Evolutionary conservation across 2,113 vertebrate genomes (phyloP).

Genomic region (Aldabrachelys gigantea): DNA sequence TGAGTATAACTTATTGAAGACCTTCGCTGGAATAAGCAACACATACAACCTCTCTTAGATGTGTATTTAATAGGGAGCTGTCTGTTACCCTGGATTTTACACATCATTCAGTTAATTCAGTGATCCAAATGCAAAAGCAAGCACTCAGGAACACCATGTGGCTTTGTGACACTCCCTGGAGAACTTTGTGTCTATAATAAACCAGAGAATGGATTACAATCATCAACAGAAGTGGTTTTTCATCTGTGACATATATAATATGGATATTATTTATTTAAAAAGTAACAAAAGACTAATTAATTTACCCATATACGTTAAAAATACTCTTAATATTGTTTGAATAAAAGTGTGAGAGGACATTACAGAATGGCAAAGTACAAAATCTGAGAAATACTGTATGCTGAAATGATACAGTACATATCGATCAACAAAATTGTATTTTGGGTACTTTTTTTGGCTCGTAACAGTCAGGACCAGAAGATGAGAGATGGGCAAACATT

Average conservation of each 20-base stretch:
- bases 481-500: background rate
- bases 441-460: slow-evolving; percentile 5
- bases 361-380: background rate
- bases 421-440: slow-evolving; percentile 8
- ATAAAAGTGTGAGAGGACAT: background rate
- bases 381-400: background rate
- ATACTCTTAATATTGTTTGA: background rate
- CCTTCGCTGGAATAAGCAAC: slow-evolving; percentile 61
- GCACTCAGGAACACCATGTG: slow-evolving; percentile 71
- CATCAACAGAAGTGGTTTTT: slow-evolving; percentile 28
- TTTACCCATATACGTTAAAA: background rate
- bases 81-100: slow-evolving; percentile 78
- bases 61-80: slow-evolving; percentile 77
- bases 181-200: slow-evolving; percentile 71
- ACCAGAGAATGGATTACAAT: slow-evolving; percentile 75
- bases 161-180: slow-evolving; percentile 80
- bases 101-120: slow-evolving; percentile 80
- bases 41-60: slow-evolving; percentile 62
- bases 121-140: slow-evolving; percentile 79
- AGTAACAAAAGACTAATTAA: slow-evolving; percentile 6
- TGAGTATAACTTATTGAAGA: slow-evolving; percentile 59
- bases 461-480: background rate
- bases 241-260: background rate
- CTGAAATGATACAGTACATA: background rate
- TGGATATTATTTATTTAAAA: slow-evolving; percentile 48